phyloP scores from a whole-genome alignment of 2,888 invertebrate genomes.

The Campoplex nolae region DNA sequence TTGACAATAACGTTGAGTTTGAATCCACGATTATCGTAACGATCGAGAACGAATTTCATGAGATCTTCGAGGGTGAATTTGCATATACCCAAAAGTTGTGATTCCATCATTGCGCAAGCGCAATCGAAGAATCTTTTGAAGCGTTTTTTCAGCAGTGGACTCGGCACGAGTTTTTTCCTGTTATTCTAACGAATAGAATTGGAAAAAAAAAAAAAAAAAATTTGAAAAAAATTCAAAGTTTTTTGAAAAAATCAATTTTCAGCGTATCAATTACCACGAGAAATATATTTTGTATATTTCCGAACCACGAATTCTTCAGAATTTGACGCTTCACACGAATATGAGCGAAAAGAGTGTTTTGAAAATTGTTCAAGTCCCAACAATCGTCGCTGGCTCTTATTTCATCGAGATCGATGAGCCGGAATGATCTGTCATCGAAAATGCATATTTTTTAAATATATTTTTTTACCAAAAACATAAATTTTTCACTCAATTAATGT shows the following conservation, averaged over 20 bases:
- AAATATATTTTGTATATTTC: slow-evolving; percentile 88
- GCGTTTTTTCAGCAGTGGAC: slow-evolving; percentile 88
- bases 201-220: slow-evolving; percentile 23
- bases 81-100: slow-evolving; percentile 93
- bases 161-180: slow-evolving; percentile 90
- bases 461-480: not conserved
- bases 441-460: not conserved
- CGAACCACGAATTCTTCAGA: slow-evolving; percentile 89
- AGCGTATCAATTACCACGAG: slow-evolving; percentile 85
- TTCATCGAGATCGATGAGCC: slow-evolving; percentile 88
- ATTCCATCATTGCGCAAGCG: slow-evolving; percentile 94
- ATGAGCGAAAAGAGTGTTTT: slow-evolving; percentile 86
- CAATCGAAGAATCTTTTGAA: slow-evolving; percentile 94
- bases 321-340: slow-evolving; percentile 89
- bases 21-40: slow-evolving; percentile 90
- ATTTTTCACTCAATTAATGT: not conserved
- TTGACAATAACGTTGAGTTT: slow-evolving; percentile 87
- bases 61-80: slow-evolving; percentile 92
- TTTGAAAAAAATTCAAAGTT: not conserved
- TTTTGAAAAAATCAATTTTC: not conserved
- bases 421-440: slow-evolving; percentile 86
- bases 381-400: slow-evolving; percentile 87
- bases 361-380: slow-evolving; percentile 90
- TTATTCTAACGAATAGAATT: slow-evolving; percentile 85
- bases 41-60: slow-evolving; percentile 90